phyloP scores from a whole-genome alignment of 2,797 vertebrate species.

The Dendrocincla tyrannina region DNA sequence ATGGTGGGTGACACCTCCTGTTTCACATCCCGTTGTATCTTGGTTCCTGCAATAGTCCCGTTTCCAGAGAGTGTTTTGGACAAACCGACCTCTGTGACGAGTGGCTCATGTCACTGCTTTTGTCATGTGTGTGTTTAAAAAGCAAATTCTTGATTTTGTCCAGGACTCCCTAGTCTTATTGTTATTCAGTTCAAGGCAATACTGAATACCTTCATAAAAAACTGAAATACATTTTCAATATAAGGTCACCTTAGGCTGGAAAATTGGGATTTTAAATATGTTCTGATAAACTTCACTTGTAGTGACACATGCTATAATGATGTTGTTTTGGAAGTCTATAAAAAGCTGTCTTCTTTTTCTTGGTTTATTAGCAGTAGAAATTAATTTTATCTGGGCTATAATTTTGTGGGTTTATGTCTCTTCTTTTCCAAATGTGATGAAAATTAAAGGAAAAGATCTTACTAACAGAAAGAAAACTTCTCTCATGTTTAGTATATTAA shows the following conservation, averaged over 20 bases:
- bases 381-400: background rate
- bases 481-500: background rate
- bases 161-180: background rate
- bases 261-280: background rate
- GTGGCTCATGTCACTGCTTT: accelerated
- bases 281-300: background rate
- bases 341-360: background rate
- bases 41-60: background rate
- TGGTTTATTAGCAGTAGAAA: background rate
- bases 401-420: background rate
- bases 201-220: accelerated
- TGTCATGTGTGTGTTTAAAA: accelerated
- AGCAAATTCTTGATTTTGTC: background rate
- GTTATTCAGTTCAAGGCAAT: background rate
- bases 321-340: background rate
- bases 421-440: background rate
- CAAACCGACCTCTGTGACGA: accelerated
- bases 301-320: background rate
- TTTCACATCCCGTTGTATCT: too few species aligned
- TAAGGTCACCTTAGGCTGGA: background rate
- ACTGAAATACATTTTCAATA: background rate
- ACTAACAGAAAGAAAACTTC: background rate
- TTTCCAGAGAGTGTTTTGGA: background rate
- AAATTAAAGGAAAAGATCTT: background rate
- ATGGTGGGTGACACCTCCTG: too few species aligned